Percentiles rank a stretch among this genome's conserved stretches.
Conservation (phyloP, 2,888 invertebrate genomes). For the Hypolimnas misippus region DNA sequence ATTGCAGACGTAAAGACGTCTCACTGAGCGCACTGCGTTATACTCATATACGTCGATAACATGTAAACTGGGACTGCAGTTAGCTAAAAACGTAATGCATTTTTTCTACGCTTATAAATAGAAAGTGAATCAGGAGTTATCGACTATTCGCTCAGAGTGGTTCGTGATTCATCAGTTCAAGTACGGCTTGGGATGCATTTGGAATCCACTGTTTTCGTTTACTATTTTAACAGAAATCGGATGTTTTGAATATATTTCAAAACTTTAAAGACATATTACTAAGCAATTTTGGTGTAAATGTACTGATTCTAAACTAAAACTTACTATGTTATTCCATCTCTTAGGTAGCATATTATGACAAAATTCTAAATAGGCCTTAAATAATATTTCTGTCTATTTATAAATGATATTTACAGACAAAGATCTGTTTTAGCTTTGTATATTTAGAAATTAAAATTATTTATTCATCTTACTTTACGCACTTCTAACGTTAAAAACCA, state of each 20-base stretch:
- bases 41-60: too few species aligned
- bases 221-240: background rate
- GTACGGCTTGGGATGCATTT: conserved; percentile 12
- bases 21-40: background rate
- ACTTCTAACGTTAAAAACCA: too few species aligned
- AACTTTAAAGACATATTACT: background rate
- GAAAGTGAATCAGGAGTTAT: conserved; percentile 21
- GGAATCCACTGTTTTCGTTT: conserved; percentile 8
- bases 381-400: too few species aligned
- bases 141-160: conserved; percentile 19
- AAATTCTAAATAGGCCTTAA: too few species aligned
- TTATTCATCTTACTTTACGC: too few species aligned
- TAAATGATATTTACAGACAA: too few species aligned
- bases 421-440: too few species aligned
- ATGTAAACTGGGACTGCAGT: background rate
- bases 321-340: too few species aligned
- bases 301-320: too few species aligned
- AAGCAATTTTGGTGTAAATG: too few species aligned
- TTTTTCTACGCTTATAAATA: conserved; percentile 19
- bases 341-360: too few species aligned
- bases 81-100: conserved; percentile 9
- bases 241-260: background rate
- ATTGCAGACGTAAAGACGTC: conserved; percentile 20
- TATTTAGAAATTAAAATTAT: too few species aligned
- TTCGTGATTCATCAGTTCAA: conserved; percentile 31